phyloP scores from a whole-genome alignment of 2,797 vertebrate genomes.

The Poecilia picta region DNA sequence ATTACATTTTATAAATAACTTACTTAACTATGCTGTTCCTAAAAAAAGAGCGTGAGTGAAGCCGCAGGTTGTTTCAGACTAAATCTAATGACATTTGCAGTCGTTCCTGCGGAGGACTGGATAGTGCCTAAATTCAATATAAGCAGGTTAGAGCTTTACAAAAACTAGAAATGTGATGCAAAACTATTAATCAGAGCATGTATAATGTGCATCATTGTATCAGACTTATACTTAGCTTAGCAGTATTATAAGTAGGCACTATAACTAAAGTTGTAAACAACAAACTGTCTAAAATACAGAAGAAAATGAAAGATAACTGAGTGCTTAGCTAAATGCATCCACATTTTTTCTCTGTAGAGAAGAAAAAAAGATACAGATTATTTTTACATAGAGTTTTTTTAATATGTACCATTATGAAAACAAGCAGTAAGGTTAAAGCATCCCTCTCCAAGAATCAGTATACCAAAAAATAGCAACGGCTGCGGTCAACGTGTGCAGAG shows the following conservation, averaged over 20 bases:
- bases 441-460: neutral
- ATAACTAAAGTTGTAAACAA: neutral
- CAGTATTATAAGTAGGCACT: neutral
- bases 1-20: conserved; percentile 24
- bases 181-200: neutral
- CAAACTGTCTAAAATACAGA: neutral
- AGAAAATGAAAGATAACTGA: neutral
- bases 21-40: neutral
- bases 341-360: neutral
- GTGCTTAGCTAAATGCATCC: neutral
- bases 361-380: neutral
- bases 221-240: neutral
- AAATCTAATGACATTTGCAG: neutral
- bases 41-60: conserved; percentile 2
- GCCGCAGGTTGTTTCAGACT: neutral
- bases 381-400: neutral
- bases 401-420: neutral
- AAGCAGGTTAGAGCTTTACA: neutral
- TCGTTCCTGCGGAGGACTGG: neutral
- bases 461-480: neutral
- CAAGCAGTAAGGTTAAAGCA: neutral
- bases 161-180: neutral
- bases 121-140: neutral
- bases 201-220: neutral
- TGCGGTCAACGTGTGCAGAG: conserved; percentile 7